These are phyloP conservation scores for Bombus polaris DNA, from an alignment of 1,140 invertebrate species.

Conservation along the genomic window DNA sequence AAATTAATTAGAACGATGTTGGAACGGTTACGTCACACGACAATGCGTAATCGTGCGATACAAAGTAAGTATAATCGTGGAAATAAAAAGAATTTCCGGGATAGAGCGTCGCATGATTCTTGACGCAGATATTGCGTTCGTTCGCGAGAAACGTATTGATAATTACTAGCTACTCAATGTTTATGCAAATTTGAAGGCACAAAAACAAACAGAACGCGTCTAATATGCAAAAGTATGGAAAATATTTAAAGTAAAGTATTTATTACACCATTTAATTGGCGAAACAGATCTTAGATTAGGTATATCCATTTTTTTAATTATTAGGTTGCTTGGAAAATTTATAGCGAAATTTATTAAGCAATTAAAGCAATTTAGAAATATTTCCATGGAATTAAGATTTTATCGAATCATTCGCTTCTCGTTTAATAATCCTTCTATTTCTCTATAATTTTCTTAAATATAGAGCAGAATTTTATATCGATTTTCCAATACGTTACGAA, in stretches of 20 bases:
- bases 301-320: too few relatives aligned
- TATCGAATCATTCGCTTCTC: too few relatives aligned
- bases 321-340: too few relatives aligned
- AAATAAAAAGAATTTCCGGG: background rate
- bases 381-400: too few relatives aligned
- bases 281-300: background rate
- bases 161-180: background rate
- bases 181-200: background rate
- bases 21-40: background rate
- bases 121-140: background rate
- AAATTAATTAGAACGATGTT: constrained; percentile 45
- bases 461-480: too few relatives aligned
- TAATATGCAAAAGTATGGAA: background rate
- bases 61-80: background rate
- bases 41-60: background rate
- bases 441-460: too few relatives aligned
- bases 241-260: background rate
- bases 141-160: background rate
- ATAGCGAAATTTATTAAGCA: too few relatives aligned
- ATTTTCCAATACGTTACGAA: too few relatives aligned
- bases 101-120: background rate
- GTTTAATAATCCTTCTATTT: too few relatives aligned
- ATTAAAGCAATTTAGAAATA: too few relatives aligned
- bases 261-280: background rate
- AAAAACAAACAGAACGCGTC: background rate